A percentile compares a stretch with the other conserved stretches of the same genome.
Conservation (phyloP, 1,140 invertebrate species). For the Vanessa tameamea region DNA sequence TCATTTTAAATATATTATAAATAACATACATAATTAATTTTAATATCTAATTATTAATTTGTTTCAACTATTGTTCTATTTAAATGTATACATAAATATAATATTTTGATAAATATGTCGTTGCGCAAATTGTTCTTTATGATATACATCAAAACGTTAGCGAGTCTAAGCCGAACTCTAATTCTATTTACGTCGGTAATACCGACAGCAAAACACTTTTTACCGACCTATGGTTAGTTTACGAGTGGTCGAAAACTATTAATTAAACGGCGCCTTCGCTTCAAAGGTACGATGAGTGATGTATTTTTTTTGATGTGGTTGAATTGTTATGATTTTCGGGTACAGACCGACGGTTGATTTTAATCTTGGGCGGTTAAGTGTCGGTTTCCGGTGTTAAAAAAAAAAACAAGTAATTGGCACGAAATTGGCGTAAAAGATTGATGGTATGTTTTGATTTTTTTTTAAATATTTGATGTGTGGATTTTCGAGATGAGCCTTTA, state of each 20-base stretch:
- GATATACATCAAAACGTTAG: background rate
- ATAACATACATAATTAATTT: too few species aligned
- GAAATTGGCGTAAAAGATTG: slow-evolving; percentile 32
- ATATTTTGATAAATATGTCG: too few species aligned
- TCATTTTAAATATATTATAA: too few species aligned
- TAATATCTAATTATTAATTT: too few species aligned
- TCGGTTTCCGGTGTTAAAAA: slow-evolving; percentile 28
- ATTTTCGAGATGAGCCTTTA: slow-evolving; percentile 2
- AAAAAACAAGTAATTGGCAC: slow-evolving; percentile 27
- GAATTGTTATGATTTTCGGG: slow-evolving; percentile 27
- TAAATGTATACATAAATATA: too few species aligned
- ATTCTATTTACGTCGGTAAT: slow-evolving; percentile 44
- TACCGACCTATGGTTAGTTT: slow-evolving; percentile 57
- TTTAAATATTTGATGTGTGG: slow-evolving; percentile 25
- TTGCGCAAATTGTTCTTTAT: background rate
- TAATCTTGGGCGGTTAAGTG: slow-evolving; percentile 17
- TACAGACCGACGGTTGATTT: background rate
- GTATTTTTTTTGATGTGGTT: slow-evolving; percentile 37
- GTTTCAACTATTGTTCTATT: too few species aligned
- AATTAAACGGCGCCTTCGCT: slow-evolving; percentile 68
- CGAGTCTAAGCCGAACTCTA: background rate
- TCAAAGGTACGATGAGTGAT: slow-evolving; percentile 51
- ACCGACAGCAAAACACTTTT: slow-evolving; percentile 42
- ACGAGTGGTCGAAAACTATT: slow-evolving; percentile 64
- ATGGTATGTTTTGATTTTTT: slow-evolving; percentile 30